Evolutionary conservation across 2,797 vertebrate genomes (phyloP).

Genomic region (Notolabrus celidotus): DNA sequence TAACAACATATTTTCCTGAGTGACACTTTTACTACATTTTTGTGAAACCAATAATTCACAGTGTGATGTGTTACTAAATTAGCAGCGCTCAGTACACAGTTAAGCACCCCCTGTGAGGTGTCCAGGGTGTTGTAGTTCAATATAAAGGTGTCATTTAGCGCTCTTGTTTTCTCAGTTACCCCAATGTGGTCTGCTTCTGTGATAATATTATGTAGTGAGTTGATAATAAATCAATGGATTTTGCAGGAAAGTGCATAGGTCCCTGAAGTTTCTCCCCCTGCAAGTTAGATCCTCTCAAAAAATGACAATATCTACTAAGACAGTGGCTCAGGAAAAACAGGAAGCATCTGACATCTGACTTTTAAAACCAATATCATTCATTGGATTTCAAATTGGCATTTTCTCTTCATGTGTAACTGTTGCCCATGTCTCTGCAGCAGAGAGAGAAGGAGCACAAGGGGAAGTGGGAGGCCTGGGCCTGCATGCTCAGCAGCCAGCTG

Average conservation of each 20-base stretch:
- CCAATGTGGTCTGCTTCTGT: conserved; percentile 27
- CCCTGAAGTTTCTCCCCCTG: neutral
- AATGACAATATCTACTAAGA: conserved; percentile 1
- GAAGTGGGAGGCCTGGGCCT: conserved; percentile 56
- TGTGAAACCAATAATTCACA: conserved; percentile 8
- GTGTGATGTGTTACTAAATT: conserved; percentile 43
- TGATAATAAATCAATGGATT: conserved; percentile 29
- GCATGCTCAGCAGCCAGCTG: conserved; percentile 48
- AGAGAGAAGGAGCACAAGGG: conserved; percentile 56
- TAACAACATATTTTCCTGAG: conserved; percentile 33
- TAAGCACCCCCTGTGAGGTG: conserved; percentile 6
- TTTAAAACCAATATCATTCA: neutral
- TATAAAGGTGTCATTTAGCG: conserved; percentile 36
- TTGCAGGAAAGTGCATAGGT: conserved; percentile 11
- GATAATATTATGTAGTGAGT: conserved; percentile 13
- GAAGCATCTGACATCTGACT: neutral
- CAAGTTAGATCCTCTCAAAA: neutral
- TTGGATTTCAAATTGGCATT: neutral
- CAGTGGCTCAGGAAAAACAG: neutral
- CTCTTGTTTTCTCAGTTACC: conserved; percentile 21
- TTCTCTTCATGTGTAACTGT: neutral
- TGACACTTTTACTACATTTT: conserved; percentile 51
- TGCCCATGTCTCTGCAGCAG: conserved; percentile 32
- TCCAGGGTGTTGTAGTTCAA: conserved; percentile 17
- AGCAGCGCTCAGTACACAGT: conserved; percentile 12